A percentile compares a stretch with the other conserved stretches of the same genome.
Conservation (phyloP, 2,888 invertebrate species). For the Ellobium chinense region DNA sequence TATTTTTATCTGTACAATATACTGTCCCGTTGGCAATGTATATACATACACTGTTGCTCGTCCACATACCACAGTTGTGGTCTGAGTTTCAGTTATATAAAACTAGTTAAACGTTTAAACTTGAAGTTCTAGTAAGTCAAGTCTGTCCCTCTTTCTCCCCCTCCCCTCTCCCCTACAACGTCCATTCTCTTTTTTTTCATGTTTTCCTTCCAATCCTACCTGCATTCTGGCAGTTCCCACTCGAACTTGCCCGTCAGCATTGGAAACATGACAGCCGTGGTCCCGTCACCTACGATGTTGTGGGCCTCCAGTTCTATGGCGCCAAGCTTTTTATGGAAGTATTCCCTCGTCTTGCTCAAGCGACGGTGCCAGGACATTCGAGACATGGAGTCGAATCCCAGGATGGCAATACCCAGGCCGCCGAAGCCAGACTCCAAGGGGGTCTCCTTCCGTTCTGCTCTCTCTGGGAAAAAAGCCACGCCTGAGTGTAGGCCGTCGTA, state of each 20-base stretch:
- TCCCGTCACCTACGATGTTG: slow-evolving; percentile 80
- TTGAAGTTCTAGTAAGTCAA: too few species aligned
- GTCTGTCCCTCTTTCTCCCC: too few species aligned
- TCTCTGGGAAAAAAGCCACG: slow-evolving; percentile 58
- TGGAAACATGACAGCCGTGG: slow-evolving; percentile 87
- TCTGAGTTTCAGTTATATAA: too few species aligned
- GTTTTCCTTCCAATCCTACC: too few species aligned
- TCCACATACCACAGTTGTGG: too few species aligned
- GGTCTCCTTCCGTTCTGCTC: slow-evolving; percentile 1
- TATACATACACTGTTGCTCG: too few species aligned
- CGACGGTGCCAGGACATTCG: slow-evolving; percentile 83
- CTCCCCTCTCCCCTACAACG: too few species aligned
- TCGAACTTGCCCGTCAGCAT: slow-evolving; percentile 89
- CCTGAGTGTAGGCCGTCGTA: slow-evolving; percentile 86
- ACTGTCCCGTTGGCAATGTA: too few species aligned
- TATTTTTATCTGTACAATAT: too few species aligned
- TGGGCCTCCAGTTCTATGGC: slow-evolving; percentile 84
- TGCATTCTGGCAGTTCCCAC: slow-evolving; percentile 91
- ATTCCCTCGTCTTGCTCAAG: slow-evolving; percentile 71
- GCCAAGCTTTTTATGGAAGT: slow-evolving; percentile 68
- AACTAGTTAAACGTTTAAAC: too few species aligned
- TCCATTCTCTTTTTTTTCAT: too few species aligned
- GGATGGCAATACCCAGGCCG: slow-evolving; percentile 87
- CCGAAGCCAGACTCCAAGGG: slow-evolving; percentile 76
- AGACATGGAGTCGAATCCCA: slow-evolving; percentile 91